Percentiles rank a stretch among this genome's conserved stretches.
Evolutionary conservation across 35 echinoderm and acorn worm genomes (phyloP).

Genomic region (Diadema setosum): DNA sequence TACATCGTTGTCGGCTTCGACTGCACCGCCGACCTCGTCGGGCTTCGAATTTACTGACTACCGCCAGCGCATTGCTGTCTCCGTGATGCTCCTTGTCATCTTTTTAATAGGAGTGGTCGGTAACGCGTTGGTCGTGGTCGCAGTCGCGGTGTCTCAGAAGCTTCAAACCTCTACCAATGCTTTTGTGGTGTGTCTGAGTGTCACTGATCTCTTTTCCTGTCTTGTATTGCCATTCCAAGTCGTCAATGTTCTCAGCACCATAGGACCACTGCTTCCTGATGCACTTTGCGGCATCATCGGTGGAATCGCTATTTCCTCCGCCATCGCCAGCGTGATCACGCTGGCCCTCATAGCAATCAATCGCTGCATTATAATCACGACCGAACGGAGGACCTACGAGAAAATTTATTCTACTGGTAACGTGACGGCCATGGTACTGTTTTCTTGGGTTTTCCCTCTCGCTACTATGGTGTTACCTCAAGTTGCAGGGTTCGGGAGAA

Average conservation of each 20-base stretch:
- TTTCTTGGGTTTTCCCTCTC: not conserved
- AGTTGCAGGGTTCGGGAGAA: not conserved
- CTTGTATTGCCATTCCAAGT: slow-evolving; percentile 15
- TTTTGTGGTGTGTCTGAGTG: slow-evolving; percentile 27
- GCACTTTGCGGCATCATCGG: slow-evolving; percentile 47
- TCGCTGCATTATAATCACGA: slow-evolving; percentile 23
- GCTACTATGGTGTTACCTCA: not conserved
- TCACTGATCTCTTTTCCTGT: slow-evolving; percentile 17
- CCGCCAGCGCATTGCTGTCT: slow-evolving; percentile 18
- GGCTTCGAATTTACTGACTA: slow-evolving; percentile 33
- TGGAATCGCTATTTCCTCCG: slow-evolving; percentile 33
- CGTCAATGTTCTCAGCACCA: not conserved
- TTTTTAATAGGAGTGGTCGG: slow-evolving; percentile 15
- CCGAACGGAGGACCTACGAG: not conserved
- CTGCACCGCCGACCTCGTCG: not conserved
- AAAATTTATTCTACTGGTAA: slow-evolving; percentile 23
- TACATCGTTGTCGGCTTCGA: too few species aligned
- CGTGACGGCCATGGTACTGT: not conserved
- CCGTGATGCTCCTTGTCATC: slow-evolving; percentile 19
- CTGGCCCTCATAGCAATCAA: slow-evolving; percentile 42
- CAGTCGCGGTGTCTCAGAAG: slow-evolving; percentile 22
- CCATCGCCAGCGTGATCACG: slow-evolving; percentile 33
- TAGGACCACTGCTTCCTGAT: slow-evolving; percentile 18
- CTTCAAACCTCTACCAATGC: slow-evolving; percentile 47
- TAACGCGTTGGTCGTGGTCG: slow-evolving; percentile 24